Evolutionary conservation across 2,113 vertebrate species (phyloP).

Genomic region (Leucoraja erinaceus): DNA sequence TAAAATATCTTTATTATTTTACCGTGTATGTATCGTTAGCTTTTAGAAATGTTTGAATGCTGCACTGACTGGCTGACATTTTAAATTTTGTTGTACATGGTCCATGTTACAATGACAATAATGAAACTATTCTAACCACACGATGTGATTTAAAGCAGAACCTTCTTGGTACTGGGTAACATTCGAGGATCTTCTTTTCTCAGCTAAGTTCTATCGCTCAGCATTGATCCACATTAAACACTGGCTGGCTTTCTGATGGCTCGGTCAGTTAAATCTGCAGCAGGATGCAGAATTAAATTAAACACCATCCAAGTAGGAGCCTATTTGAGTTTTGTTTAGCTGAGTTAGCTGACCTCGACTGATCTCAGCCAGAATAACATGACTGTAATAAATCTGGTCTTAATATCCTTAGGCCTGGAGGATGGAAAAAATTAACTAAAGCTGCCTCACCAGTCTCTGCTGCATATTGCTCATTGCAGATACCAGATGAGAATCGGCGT

Average conservation of each 20-base stretch:
- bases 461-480: neutral
- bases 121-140: neutral
- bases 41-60: too few species aligned
- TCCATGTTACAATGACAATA: too few species aligned
- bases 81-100: too few species aligned
- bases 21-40: too few species aligned
- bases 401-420: neutral
- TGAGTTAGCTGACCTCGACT: neutral
- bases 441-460: neutral
- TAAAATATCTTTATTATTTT: too few species aligned
- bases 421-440: neutral
- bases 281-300: neutral
- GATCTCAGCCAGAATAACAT: neutral
- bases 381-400: neutral
- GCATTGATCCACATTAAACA: neutral
- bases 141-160: neutral
- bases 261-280: neutral
- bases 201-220: neutral
- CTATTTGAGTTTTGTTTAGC: neutral
- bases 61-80: too few species aligned
- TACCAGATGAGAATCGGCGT: neutral
- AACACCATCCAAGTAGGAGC: too few species aligned
- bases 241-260: neutral
- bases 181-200: neutral
- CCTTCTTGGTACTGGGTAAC: neutral